Percentiles rank a stretch among this genome's conserved stretches.
Conservation (phyloP, 1,140 invertebrate species). For the Steinernema khuongi region DNA sequence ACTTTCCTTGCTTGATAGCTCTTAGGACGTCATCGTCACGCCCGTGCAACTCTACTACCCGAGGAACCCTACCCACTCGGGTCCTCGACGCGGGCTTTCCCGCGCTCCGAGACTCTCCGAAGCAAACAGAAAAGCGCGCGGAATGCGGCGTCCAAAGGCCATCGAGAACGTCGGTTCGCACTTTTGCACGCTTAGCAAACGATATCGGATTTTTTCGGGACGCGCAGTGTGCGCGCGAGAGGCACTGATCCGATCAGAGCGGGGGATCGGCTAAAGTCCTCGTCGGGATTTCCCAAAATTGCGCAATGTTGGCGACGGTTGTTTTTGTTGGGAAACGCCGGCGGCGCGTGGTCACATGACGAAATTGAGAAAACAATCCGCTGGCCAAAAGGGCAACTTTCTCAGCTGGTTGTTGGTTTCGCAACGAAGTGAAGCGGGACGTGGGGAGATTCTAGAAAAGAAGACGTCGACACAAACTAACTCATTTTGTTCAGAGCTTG, state of each 20-base stretch:
- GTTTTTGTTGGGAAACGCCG: neutral
- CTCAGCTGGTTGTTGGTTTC: neutral
- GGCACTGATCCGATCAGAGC: neutral
- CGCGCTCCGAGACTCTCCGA: neutral
- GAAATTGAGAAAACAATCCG: neutral
- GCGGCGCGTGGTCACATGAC: neutral
- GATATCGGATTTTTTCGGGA: constrained; percentile 4
- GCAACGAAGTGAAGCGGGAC: no score
- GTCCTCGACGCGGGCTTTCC: neutral
- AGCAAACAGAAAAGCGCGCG: neutral
- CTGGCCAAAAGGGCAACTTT: neutral
- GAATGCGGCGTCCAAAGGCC: neutral
- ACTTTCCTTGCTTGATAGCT: no score
- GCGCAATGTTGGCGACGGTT: neutral
- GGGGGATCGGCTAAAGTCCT: neutral
- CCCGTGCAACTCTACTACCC: no score
- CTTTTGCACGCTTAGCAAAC: constrained; percentile 15
- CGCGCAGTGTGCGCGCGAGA: neutral
- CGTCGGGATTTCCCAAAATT: neutral
- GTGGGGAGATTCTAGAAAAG: no score
- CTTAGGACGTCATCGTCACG: no score
- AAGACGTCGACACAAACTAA: neutral
- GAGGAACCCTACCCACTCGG: neutral
- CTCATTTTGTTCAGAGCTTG: neutral
- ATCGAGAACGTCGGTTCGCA: constrained; percentile 1